Base-by-base conservation (phyloP, 2,113 vertebrate genomes). In the Galeopterus variegatus region DNA sequence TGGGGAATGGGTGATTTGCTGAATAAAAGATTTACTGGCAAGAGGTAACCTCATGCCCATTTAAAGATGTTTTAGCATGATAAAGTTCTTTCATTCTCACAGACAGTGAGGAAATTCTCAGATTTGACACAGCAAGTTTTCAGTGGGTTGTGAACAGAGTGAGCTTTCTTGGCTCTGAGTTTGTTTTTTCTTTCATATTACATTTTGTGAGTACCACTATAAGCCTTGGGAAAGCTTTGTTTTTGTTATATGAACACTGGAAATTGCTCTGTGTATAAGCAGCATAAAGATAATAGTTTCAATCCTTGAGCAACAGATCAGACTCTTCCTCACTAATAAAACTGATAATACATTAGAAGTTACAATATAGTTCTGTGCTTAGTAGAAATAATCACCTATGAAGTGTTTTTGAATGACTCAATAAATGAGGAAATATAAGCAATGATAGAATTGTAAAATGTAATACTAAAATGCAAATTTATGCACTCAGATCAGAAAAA, bases 1-100 rank as follows among this genome's bases (percentile, higher is more conserved):
- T 98, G 89, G 75, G 96, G 89, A 93, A 94, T 19, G 52, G 77
- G 96, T 95, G 65, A 89, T 96, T 98, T 95, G 96, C 97, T 94
- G 91, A 98, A 96, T 97, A 94, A 96, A 97, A 94, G 86, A 72
- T 96, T 96, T 97, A 84, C 26, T 48, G 56, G 72, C 52, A 94
- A 90, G 69, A 97, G 95, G 56, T 76, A 93, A 62, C 52, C 24
- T 79, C 19, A 88, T 52, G n/a, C 58, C 87, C 82, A 87, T 87
- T 89, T 95, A 92, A 96, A 87, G 77, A 96, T 56, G 19, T 92
- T 94, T 94, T 62, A 94, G 92, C 1, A 0, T 93, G 95, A 95
- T 98, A 84, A 93, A 93, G 23, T 95, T 92, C 31, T 95, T 95
- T 90, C 41, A 64, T 88, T 41, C 9, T 94, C 72, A 75, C 70